A percentile compares a stretch with the other conserved stretches of the same genome.
phyloP scores from a whole-genome alignment of 2,888 invertebrate species.

The Agonopterix alstromeriana region DNA sequence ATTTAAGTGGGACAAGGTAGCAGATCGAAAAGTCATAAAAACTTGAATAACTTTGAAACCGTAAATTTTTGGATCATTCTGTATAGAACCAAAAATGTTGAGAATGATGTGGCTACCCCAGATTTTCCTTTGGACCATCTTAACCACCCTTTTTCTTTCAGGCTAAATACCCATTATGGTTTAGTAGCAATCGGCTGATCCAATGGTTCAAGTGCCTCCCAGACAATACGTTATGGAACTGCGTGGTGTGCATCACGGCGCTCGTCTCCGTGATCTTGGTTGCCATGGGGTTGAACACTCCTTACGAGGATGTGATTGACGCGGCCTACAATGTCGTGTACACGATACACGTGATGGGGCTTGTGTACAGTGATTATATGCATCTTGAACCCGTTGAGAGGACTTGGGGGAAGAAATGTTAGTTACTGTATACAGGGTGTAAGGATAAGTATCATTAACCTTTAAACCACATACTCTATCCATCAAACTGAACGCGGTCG shows the following conservation, averaged over 20 bases:
- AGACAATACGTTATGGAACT: slow-evolving; percentile 42
- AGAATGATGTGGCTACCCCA: too few relatives aligned
- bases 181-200: slow-evolving; percentile 21
- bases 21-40: too few relatives aligned
- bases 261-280: slow-evolving; percentile 28
- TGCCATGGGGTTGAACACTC: slow-evolving; percentile 11
- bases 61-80: too few relatives aligned
- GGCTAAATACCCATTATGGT: slow-evolving; percentile 38
- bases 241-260: slow-evolving; percentile 30
- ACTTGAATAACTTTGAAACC: too few relatives aligned
- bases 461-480: too few relatives aligned
- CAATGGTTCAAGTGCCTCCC: slow-evolving; percentile 29
- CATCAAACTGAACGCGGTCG: too few relatives aligned
- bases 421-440: slow-evolving; percentile 7
- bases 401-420: slow-evolving; percentile 18
- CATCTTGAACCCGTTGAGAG: slow-evolving; percentile 15
- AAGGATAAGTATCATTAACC: too few relatives aligned
- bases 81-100: too few relatives aligned
- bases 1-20: too few relatives aligned
- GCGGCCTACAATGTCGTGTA: slow-evolving; percentile 35
- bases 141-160: slow-evolving; percentile 16
- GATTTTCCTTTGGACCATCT: too few relatives aligned
- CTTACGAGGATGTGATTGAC: slow-evolving; percentile 19
- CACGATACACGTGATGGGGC: slow-evolving; percentile 29
- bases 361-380: slow-evolving; percentile 21